Evolutionary conservation across 2,888 invertebrate genomes (phyloP).

Genomic region (Zele albiditarsus): DNA sequence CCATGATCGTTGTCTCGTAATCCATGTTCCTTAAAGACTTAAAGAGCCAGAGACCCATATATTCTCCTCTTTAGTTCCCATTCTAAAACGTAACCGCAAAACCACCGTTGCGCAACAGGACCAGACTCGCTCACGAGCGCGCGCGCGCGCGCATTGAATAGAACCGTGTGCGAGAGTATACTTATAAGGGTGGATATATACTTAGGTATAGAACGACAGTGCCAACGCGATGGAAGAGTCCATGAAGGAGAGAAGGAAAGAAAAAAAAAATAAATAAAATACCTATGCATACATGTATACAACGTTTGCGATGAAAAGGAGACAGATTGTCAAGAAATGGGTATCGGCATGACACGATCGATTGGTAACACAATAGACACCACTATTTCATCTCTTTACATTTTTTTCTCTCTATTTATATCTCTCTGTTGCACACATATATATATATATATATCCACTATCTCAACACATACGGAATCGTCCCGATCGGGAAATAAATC

Average conservation of each 20-base stretch:
- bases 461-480: conserved; percentile 28
- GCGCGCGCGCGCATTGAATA: conserved; percentile 9
- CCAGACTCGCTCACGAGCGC: background rate
- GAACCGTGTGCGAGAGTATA: background rate
- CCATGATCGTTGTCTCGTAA: conserved; percentile 30
- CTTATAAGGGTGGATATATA: background rate
- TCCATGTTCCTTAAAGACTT: conserved; percentile 19
- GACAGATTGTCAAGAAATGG: conserved; percentile 55
- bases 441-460: conserved; percentile 32
- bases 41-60: background rate
- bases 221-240: background rate
- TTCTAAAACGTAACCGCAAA: conserved; percentile 10
- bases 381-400: conserved; percentile 22
- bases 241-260: background rate
- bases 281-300: conserved; percentile 23
- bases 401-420: conserved; percentile 15
- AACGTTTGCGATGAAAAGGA: conserved; percentile 48
- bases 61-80: background rate
- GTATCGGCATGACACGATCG: conserved; percentile 69
- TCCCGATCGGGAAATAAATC: conserved; percentile 67
- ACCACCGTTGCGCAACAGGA: conserved; percentile 12
- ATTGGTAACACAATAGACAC: conserved; percentile 60
- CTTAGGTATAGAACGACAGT: background rate
- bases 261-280: background rate
- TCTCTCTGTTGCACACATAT: conserved; percentile 43